Base-by-base conservation (phyloP, 2,797 vertebrate genomes). In the Loris lydekkerianus region DNA sequence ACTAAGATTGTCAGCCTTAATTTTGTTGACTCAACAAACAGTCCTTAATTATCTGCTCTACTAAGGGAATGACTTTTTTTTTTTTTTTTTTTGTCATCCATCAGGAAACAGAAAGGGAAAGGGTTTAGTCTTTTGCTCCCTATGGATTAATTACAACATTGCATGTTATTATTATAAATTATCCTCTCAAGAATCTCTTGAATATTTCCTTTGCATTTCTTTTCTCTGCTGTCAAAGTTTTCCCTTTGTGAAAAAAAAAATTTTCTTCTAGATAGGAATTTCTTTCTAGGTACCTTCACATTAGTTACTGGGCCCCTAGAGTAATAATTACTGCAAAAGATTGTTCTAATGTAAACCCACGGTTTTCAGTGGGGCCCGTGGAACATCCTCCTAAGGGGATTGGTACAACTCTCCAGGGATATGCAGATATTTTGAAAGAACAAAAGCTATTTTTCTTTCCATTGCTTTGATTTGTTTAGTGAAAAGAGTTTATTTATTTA, bases 401-500 rank as follows among this genome's bases (percentile, higher is more conserved):
- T 10, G 49, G 2, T 43, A 58, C 89, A 82, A 80, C 53, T 87
- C 20, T 73, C 20, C 31, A 46, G 40, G 17, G 15, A 4, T 84
- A 0, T 69, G 17, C 11, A 65, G 34, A 72, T 76, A 46, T 23
- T 81, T 90, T 94, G 72, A 65, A 94, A 84, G 31, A 31, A 34
- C 49, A 46, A 56, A 53, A 95, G 9, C 60, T 78, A 5, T 83
- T 69, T 2, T 72, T 81, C 34, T 3, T 84, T 65, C 17, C 25
- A 78, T 69, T 72, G 5, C 49, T 88, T 91, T 94, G 49, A 70
- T 75, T 93, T 87, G 25, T 90, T 88, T 77, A 77, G 60, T 82
- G 58, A 93, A 87, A n/a, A 93, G 2, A 86, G 29, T 43, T 92
- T 78, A 80, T 77, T 72, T 90, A 90, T 81, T 94, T 90, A 88